phyloP scores from a whole-genome alignment of 2,113 vertebrate species.

The Axis porcinus region DNA sequence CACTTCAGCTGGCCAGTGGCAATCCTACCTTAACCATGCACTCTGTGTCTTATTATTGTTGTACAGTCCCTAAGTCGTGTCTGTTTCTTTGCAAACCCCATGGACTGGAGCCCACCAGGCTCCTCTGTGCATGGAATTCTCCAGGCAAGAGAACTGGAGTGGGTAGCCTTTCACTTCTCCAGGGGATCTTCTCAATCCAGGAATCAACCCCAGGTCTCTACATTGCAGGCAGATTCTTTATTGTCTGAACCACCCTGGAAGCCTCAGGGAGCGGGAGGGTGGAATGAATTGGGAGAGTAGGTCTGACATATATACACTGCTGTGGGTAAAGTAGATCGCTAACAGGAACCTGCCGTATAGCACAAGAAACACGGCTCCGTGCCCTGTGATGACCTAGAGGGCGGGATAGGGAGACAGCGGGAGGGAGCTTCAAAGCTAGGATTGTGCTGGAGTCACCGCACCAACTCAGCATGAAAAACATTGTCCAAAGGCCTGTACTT shows the following conservation, averaged over 20 bases:
- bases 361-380: not conserved
- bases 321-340: too few relatives aligned
- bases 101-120: not conserved
- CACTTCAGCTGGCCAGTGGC: not conserved
- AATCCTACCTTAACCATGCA: rapidly evolving
- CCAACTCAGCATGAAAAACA: not conserved
- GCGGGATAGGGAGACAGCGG: not conserved
- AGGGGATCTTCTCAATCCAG: not conserved
- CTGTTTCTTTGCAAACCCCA: not conserved
- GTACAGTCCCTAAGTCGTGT: not conserved
- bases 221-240: not conserved
- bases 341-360: not conserved
- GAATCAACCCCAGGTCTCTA: not conserved
- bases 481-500: not conserved
- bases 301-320: not conserved
- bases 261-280: not conserved
- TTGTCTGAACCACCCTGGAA: not conserved
- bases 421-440: not conserved
- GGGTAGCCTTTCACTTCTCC: not conserved
- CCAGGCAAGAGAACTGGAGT: not conserved
- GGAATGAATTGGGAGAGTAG: not conserved
- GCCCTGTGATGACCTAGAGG: not conserved
- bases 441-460: not conserved
- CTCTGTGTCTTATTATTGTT: not conserved
- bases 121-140: not conserved